Conservation (phyloP, 1,140 invertebrate species). For the Caenorhabditis briggsae region DNA sequence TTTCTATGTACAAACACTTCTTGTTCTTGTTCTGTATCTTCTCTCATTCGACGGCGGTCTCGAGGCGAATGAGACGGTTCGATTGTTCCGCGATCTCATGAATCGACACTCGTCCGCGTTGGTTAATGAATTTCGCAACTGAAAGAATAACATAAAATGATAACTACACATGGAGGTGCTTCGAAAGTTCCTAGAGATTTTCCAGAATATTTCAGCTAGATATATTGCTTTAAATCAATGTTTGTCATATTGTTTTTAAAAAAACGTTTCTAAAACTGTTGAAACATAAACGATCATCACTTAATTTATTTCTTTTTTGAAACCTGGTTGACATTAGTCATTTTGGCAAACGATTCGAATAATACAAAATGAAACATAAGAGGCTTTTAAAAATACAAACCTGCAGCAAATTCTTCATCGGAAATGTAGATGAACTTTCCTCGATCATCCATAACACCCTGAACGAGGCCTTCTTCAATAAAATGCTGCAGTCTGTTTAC, state of each 20-base stretch:
- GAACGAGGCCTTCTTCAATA: slow-evolving; percentile 83
- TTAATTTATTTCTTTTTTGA: no score
- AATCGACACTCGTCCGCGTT: slow-evolving; percentile 93
- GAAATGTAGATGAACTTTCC: slow-evolving; percentile 99
- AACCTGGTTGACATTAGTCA: background rate
- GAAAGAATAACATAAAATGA: slow-evolving; percentile 52
- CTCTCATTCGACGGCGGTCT: slow-evolving; percentile 53
- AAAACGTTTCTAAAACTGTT: no score
- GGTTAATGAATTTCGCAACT: slow-evolving; percentile 95
- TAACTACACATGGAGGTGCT: background rate
- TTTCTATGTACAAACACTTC: slow-evolving; percentile 28
- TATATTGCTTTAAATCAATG: no score
- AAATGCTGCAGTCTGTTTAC: slow-evolving; percentile 86
- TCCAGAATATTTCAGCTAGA: no score
- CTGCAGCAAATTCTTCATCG: slow-evolving; percentile 87
- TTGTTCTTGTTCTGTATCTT: background rate
- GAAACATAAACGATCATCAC: no score
- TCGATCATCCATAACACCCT: slow-evolving; percentile 96
- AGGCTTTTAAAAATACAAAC: slow-evolving; percentile 51
- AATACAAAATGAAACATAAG: slow-evolving; percentile 26
- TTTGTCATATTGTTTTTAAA: no score
- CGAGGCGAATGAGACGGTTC: slow-evolving; percentile 90
- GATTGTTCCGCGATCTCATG: slow-evolving; percentile 92
- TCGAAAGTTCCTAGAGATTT: background rate
- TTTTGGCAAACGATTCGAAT: no score